Evolutionary conservation across 2,888 invertebrate species (phyloP).

Genomic region (Gortyna flavago): DNA sequence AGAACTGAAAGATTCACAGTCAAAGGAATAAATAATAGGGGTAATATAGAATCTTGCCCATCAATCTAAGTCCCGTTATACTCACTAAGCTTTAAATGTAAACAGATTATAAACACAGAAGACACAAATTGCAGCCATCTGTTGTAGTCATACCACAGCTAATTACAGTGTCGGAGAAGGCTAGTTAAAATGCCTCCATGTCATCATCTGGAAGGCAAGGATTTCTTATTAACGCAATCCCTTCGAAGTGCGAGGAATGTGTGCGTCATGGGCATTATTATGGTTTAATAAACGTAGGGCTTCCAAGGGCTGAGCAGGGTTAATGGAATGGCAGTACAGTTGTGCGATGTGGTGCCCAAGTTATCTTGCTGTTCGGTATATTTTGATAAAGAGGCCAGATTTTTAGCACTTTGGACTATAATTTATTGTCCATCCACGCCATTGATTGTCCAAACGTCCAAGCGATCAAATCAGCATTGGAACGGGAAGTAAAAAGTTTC

Average conservation of each 20-base stretch:
- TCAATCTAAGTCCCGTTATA: constrained; percentile 20
- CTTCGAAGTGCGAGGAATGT: constrained; percentile 77
- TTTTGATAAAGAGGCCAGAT: background rate
- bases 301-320: constrained; percentile 63
- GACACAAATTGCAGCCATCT: constrained; percentile 49
- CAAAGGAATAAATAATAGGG: background rate
- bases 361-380: background rate
- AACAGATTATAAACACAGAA: constrained; percentile 29
- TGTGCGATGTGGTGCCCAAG: background rate
- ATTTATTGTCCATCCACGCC: background rate
- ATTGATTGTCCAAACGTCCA: background rate
- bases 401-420: too few species aligned
- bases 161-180: constrained; percentile 54
- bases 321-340: background rate
- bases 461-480: background rate
- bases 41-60: background rate
- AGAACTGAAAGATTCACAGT: background rate
- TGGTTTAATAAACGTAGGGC: constrained; percentile 73
- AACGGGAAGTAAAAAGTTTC: constrained; percentile 2
- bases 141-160: constrained; percentile 49
- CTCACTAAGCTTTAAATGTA: constrained; percentile 20
- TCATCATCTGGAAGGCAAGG: constrained; percentile 59
- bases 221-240: constrained; percentile 71
- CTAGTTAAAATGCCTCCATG: constrained; percentile 51
- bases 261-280: constrained; percentile 68